Percentiles rank a stretch among this genome's conserved stretches.
These are phyloP conservation scores for Graphium colonna DNA, from an alignment of 2,888 invertebrate genomes.

Conservation along the genomic window DNA sequence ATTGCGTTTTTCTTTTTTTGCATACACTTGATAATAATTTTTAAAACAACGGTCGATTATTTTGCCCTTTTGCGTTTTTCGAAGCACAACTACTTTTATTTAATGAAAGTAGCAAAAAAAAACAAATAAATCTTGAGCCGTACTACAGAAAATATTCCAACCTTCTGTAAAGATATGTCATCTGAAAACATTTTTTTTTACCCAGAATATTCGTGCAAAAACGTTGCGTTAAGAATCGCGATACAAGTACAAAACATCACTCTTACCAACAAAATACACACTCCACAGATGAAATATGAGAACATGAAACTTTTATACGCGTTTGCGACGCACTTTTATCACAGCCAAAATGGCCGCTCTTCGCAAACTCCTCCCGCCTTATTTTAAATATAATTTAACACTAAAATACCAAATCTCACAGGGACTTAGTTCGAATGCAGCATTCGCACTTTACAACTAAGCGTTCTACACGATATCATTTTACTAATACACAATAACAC, in stretches of 20 bases:
- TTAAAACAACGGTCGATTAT: too few relatives aligned
- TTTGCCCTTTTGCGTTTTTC: too few relatives aligned
- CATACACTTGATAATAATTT: not conserved
- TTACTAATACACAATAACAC: not conserved
- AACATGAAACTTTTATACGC: slow-evolving; percentile 34
- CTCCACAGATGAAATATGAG: not conserved
- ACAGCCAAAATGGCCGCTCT: slow-evolving; percentile 67
- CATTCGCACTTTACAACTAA: not conserved
- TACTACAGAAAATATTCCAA: not conserved
- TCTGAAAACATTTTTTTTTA: too few relatives aligned
- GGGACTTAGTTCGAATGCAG: not conserved
- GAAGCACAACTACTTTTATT: too few relatives aligned
- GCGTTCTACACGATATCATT: not conserved
- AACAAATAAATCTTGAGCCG: too few relatives aligned
- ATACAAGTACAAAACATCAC: not conserved
- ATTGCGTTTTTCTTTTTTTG: not conserved
- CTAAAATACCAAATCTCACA: slow-evolving; percentile 17
- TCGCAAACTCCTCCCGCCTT: slow-evolving; percentile 20
- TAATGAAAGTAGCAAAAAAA: too few relatives aligned
- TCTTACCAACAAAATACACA: not conserved
- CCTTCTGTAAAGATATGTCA: too few relatives aligned
- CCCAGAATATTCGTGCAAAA: too few relatives aligned
- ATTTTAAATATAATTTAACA: slow-evolving; percentile 1
- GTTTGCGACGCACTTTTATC: slow-evolving; percentile 47
- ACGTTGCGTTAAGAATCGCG: not conserved